Evolutionary conservation across 2,888 invertebrate genomes (phyloP).

Genomic region (Eurytoma californica): DNA sequence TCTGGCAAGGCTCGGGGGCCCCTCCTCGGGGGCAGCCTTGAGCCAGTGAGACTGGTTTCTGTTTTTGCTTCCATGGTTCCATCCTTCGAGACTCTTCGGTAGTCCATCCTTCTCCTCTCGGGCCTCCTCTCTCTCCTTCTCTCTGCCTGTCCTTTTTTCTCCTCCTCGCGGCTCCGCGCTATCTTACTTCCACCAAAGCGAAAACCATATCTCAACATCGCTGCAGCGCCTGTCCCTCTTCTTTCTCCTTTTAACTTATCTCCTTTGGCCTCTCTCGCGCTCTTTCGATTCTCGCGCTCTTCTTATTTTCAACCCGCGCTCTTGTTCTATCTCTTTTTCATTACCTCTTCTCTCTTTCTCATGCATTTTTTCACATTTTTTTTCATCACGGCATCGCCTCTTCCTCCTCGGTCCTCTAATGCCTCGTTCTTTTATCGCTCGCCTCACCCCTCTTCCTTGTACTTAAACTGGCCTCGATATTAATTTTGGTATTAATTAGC

Average conservation of each 20-base stretch:
- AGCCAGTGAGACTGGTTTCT: conserved; percentile 74
- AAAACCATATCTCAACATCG: conserved; percentile 56
- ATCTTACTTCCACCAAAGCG: conserved; percentile 57
- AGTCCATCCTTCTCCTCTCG: conserved; percentile 52
- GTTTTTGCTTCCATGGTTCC: conserved; percentile 73
- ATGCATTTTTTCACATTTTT: conserved; percentile 38
- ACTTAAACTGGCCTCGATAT: conserved; percentile 29
- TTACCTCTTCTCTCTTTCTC: conserved; percentile 43
- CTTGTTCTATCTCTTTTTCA: conserved; percentile 48
- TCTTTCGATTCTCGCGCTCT: conserved; percentile 27
- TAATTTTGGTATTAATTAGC: conserved; percentile 43
- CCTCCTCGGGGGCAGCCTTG: conserved; percentile 69
- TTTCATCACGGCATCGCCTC: conserved; percentile 9
- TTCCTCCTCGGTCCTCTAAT: conserved; percentile 18
- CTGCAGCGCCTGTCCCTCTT: conserved; percentile 45
- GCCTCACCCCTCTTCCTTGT: conserved; percentile 28
- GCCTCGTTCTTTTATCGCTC: conserved; percentile 36
- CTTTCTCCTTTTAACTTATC: conserved; percentile 49
- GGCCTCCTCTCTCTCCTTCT: conserved; percentile 52
- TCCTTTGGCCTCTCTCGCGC: conserved; percentile 50
- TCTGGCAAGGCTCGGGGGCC: conserved; percentile 50
- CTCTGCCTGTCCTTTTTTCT: conserved; percentile 35
- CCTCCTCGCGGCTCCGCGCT: conserved; percentile 12
- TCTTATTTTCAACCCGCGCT: conserved; percentile 50
- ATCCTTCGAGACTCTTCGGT: conserved; percentile 67